Evolutionary conservation across 2,888 invertebrate genomes (phyloP), one percentile per base, ranked within the genome.

Genomic region (Junonia oenone): DNA sequence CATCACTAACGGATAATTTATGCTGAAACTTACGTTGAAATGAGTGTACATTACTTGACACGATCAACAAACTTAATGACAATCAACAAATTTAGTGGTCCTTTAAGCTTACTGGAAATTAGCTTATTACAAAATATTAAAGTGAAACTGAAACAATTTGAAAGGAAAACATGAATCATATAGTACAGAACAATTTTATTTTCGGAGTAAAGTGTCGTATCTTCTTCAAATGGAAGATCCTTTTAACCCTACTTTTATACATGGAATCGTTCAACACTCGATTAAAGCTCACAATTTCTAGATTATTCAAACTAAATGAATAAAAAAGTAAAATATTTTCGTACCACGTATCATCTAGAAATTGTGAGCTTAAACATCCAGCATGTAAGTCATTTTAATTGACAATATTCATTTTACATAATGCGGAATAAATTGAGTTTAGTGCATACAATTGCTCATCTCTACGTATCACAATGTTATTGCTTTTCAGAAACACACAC

Each of bases 381-480:
- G 65, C 63, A 61, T 64, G 52, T 59, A 58, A 56, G 63, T 63
- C 63, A 65, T 68, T 74, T 76, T 87, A 88, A 88, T 88, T 88
- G 89, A 88, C 88, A 81, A 77, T 76, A 78, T 79, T 72, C 66
- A 76, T 74, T 78, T 72, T 75, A 78, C 68, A 74, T 74, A 70
- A 78, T 72, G 71, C 68, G 73, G 75, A 47, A 31, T 22, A 72
- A 71, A 67, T 71, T 69, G 71, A 68, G 71, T 68, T 72, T 77
- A 65, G 67, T 73, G 73, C 75, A 75, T 76, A 78, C 73, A 78
- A 75, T 73, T 75, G 75, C 64, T 64, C 77, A 74, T 69, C 73
- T 75, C 74, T 78, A 78, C 75, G 73, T 88, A 88, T 88, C 88
- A 88, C 88, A 88, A 81, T 72, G 74, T 82, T 89, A 89, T 89